Base-by-base conservation (phyloP, 92 coral and sea anemone genomes). In the Actinostola sp. region DNA sequence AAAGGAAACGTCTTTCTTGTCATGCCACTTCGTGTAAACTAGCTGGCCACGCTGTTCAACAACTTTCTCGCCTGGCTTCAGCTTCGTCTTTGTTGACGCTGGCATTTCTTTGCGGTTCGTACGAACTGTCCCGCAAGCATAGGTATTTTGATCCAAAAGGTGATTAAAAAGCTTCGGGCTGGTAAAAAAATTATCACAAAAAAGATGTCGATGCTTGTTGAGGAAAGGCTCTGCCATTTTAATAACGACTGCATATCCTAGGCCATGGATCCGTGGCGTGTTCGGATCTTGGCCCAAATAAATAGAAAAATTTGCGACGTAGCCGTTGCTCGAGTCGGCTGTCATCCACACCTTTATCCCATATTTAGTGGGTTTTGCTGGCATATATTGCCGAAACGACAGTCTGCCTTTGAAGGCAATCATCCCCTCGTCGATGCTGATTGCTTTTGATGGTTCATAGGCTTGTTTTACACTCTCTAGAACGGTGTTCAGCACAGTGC, bases 211-310 rank as follows among this genome's bases (percentile, higher is more conserved):
- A n/a, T 75, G 3, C 20, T 41, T 23, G 27, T 68, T 86, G 12
- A 74, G 67, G 52, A 56, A 80, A 20, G 86, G 86, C 41, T 25
- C 29, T 21, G 63, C 78, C 82, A 84, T 79, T 63, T 79, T 63
- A 76, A 53, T 84, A 16, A 84, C 85, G 1, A 84, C 85, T 8
- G 78, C 61, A 50, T 84, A 84, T 28, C 84, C 85, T 3, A 84
- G 76, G 16, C 89, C 89, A 11, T 84, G 84, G 9, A 71, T 49
- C 2, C 67, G 67, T 26, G n/a, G n/a, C n/a, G n/a, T n/a, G n/a
- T n/a, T n/a, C n/a, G n/a, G n/a, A n/a, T n/a, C n/a, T n/a, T n/a
- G n/a, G n/a, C 90, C 82, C 34, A 53, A 48, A 61, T 85, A 73
- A 49, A 79, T 74, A 21, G 26, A 28, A 31, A 68, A 69, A 59